Evolutionary conservation across 2,113 vertebrate genomes (phyloP), one percentile per base, ranked within the genome.

Genomic region (Menidia beryllina): DNA sequence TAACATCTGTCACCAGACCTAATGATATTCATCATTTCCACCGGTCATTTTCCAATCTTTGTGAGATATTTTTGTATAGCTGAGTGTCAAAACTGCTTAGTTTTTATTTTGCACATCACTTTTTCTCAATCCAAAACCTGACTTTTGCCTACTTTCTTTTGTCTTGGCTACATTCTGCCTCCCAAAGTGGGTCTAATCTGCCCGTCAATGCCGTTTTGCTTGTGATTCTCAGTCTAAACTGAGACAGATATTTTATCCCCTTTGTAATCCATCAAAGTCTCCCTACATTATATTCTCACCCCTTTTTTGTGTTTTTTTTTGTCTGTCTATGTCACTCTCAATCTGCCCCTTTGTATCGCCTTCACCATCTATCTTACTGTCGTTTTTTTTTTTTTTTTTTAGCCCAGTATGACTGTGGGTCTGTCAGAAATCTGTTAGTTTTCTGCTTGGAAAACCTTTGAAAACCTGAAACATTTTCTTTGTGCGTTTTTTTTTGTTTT

Each of bases 241-340:
- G 11, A 24, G 61, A 39, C 11, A 38, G 26, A 20, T 39, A 17
- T 20, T n/a, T n/a, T 21, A 51, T 30, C 24, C 34, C n/a, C 50
- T 7, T 34, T 19, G n/a, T 26, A 14, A 5, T 62, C 50, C 30
- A 38, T 53, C 74, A 70, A 34, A 57, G 24, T 49, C 25, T 13
- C 34, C 41, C 30, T 0, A 15, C n/a, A 15, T 39, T 26, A 45
- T 25, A 19, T 26, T 15, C 7, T n/a, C 21, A 70, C 5, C 23
- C 4, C 14, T 41, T 58, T 8, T 14, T 19, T n/a, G 23, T 26
- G 17, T 12, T 10, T 26, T 27, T 23, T 41, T 27, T 58, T 25
- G 24, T 20, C 7, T 26, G 10, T 52, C 50, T 26, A 7, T 15
- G 17, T 52, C 19, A 1, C 24, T 27, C 17, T 2, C 24, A 10